Evolutionary conservation across 1,140 invertebrate species (phyloP).

Genomic region (Drosophila mojavensis): DNA sequence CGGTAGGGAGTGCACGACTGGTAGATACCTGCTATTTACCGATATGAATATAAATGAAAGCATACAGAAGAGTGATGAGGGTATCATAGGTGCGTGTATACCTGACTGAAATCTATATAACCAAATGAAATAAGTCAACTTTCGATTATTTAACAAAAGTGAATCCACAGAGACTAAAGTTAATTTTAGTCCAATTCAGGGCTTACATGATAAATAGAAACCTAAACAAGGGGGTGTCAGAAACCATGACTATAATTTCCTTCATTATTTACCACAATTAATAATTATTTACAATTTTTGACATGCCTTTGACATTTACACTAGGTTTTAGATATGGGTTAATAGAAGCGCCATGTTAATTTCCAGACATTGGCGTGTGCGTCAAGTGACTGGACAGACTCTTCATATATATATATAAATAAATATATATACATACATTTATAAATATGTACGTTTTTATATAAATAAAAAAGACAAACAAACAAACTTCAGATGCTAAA

Average conservation of each 20-base stretch:
- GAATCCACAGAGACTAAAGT: too few relatives aligned
- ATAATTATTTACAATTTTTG: not conserved
- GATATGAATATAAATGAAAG: too few relatives aligned
- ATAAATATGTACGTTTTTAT: conserved; percentile 15
- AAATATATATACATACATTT: not conserved
- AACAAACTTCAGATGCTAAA: conserved; percentile 53
- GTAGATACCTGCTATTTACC: too few relatives aligned
- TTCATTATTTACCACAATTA: conserved; percentile 9
- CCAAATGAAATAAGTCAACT: too few relatives aligned
- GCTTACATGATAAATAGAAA: not conserved
- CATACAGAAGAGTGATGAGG: too few relatives aligned
- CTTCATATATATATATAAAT: conserved; percentile 11
- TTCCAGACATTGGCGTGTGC: conserved; percentile 46
- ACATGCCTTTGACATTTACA: not conserved
- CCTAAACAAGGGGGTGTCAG: not conserved
- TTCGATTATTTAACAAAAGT: too few relatives aligned
- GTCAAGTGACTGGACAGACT: too few relatives aligned
- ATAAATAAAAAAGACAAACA: conserved; percentile 12
- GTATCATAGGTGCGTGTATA: too few relatives aligned
- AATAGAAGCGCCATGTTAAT: conserved; percentile 19
- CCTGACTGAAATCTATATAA: too few relatives aligned
- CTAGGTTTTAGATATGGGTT: conserved; percentile 31
- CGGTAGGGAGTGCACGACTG: too few relatives aligned
- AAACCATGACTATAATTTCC: not conserved
- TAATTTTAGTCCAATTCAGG: not conserved